Base-by-base conservation (phyloP, 2,888 invertebrate genomes). In the Coelinius sp. region DNA sequence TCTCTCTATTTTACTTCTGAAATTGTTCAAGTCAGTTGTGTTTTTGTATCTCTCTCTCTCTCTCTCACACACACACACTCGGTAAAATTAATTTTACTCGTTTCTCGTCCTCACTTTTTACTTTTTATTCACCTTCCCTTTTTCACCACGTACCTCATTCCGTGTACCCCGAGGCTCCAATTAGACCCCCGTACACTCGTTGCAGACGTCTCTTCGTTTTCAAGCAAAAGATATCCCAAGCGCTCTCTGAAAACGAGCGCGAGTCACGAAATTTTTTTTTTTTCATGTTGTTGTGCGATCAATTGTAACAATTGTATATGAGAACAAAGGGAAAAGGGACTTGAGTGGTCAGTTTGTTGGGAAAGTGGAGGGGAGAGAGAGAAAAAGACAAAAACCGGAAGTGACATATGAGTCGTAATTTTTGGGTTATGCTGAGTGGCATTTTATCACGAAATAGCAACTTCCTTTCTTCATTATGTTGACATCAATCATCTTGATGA, bases 181-280 rank as follows among this genome's bases (percentile, higher is more conserved):
- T 59, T 59, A 59, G 59, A 59, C 35, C 59, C 35, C 59, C 17
- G 59, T 59, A 59, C 53, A 53, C 35, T 59, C 35, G 35, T n/a
- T 10, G 35, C 59, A 59, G 31, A 59, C 35, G 35, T n/a, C 20
- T 10, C 38, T 35, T 7, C 25, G 24, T 24, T 27, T 24, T 8
- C 56, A 56, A 31, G 14, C 35, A 35, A n/a, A 27, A 53, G 12
- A 10, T 59, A n/a, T n/a, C n/a, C 22, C 31, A 7, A 31, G 27
- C 8, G 35, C 35, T 7, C 35, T 35, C 59, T 20, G n/a, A 17
- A 31, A 59, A 59, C 20, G 22, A 59, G 17, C 12, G 31, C 31
- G 35, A 59, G 59, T 59, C 59, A 38, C 59, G 59, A 59, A 59
- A 59, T 35, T 35, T 59, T 31, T 59, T 27, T 20, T 35, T 17